phyloP scores from a whole-genome alignment of 2,888 invertebrate genomes.

The Drosophila crucigera region DNA sequence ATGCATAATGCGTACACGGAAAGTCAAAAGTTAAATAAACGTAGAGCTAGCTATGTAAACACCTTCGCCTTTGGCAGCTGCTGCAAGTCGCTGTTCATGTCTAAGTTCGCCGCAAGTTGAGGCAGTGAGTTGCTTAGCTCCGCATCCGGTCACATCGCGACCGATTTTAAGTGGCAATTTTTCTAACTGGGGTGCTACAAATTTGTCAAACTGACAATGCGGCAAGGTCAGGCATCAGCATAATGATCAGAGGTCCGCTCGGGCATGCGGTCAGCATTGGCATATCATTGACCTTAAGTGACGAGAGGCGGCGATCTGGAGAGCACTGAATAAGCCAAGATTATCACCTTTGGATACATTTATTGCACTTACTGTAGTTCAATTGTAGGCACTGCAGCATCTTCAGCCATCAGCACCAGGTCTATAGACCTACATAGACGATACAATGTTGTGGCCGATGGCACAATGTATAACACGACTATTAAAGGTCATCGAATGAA shows the following conservation, averaged over 20 bases:
- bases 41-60: slow-evolving; percentile 46
- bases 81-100: slow-evolving; percentile 29
- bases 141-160: slow-evolving; percentile 70
- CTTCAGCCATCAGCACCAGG: slow-evolving; percentile 26
- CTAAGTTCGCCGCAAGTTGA: slow-evolving; percentile 31
- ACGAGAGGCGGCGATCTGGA: slow-evolving; percentile 50
- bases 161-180: slow-evolving; percentile 70
- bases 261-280: slow-evolving; percentile 56
- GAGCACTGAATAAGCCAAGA: slow-evolving; percentile 73
- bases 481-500: slow-evolving; percentile 69
- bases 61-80: slow-evolving; percentile 34
- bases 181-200: slow-evolving; percentile 68
- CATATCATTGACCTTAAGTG: slow-evolving; percentile 76
- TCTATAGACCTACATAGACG: slow-evolving; percentile 51
- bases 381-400: slow-evolving; percentile 55
- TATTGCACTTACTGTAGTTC: slow-evolving; percentile 75
- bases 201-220: slow-evolving; percentile 77
- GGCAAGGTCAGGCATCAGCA: slow-evolving; percentile 63
- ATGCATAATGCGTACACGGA: slow-evolving; percentile 6
- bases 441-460: slow-evolving; percentile 49
- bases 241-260: slow-evolving; percentile 50
- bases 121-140: slow-evolving; percentile 9
- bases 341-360: slow-evolving; percentile 73
- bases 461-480: slow-evolving; percentile 73
- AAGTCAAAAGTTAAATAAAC: slow-evolving; percentile 50